A percentile compares a stretch with the other conserved stretches of the same genome.
Evolutionary conservation across 2,888 invertebrate genomes (phyloP).

Genomic region (Noctua fimbriata): DNA sequence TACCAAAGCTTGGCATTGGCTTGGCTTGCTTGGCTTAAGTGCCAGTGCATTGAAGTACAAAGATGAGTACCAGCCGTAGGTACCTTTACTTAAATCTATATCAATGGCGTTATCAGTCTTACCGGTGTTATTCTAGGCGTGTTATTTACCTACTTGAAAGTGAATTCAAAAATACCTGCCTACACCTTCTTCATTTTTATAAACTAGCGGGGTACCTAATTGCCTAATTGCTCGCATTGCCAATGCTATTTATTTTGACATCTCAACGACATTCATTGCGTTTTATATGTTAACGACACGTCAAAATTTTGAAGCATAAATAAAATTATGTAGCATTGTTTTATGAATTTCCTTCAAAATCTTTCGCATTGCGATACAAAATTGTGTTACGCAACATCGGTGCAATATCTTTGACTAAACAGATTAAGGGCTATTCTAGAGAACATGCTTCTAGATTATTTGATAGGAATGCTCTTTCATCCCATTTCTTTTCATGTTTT

Average conservation of each 20-base stretch:
- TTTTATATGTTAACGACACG: not conserved
- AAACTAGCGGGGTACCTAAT: not conserved
- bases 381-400: not conserved
- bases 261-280: not conserved
- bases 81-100: not conserved
- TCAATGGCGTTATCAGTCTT: not conserved
- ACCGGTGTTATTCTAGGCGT: conserved; percentile 15
- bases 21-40: too few relatives aligned
- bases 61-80: not conserved
- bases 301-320: too few relatives aligned
- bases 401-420: not conserved
- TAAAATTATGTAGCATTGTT: not conserved
- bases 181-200: not conserved
- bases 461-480: conserved; percentile 1
- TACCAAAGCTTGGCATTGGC: not conserved
- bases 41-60: not conserved
- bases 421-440: not conserved
- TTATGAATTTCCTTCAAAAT: not conserved
- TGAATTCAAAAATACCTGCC: not conserved
- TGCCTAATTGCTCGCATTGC: not conserved
- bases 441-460: not conserved
- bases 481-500: conserved; percentile 3
- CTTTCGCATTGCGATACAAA: not conserved
- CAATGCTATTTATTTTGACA: not conserved
- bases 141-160: not conserved